Evolutionary conservation across 37 sponge, comb jelly and placozoan genomes (phyloP), one percentile per base, ranked within the genome.

Genomic region (Chondrilla cf. caribensis): DNA sequence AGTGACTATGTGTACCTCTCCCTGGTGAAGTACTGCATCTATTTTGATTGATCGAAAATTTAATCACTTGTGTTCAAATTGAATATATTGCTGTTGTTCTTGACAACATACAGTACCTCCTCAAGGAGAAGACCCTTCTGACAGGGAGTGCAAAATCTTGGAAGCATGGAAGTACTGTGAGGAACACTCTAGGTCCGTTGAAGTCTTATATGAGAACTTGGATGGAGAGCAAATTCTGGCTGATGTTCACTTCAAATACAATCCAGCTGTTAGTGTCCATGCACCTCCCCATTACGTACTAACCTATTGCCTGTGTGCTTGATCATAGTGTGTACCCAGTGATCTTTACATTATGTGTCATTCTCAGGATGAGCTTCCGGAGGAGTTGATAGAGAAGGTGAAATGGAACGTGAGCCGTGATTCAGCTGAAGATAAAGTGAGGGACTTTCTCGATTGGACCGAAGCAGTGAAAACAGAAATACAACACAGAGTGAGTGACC

Each of bases 391-490:
- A n/a, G 95, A 94, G 71, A 82, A 51, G 57, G 87, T 95, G 35
- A 91, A 86, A 66, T 95, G 92, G 92, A 81, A 82, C 35, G 68
- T 95, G 18, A 81, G 62, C 41, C 81, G 95, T 21, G 91, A 90
- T 38, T 88, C 89, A 31, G 82, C 87, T 11, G 87, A 87, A 26
- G 88, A 95, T 81, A 95, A 95, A 60, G 85, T 92, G 51, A 70
- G 96, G 32, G 96, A 92, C 39, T 89, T 95, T 41, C 75, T 92
- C 19, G 88, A 95, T 19, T 92, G 90, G 90, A 85, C 87, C 81
- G 57, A 83, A 59, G 85, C 87, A 3, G 81, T 93, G 29, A 87
- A 85, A 57, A 84, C 62, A 58, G 88, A 89, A 32, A 82, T 83
- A 32, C 1, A 55, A 0, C 90, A 90, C 58, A 58, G 42, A 32